A percentile compares a stretch with the other conserved stretches of the same genome.
These are phyloP conservation scores for Bucco capensis DNA, from an alignment of 2,113 vertebrate species.

Conservation along the genomic window DNA sequence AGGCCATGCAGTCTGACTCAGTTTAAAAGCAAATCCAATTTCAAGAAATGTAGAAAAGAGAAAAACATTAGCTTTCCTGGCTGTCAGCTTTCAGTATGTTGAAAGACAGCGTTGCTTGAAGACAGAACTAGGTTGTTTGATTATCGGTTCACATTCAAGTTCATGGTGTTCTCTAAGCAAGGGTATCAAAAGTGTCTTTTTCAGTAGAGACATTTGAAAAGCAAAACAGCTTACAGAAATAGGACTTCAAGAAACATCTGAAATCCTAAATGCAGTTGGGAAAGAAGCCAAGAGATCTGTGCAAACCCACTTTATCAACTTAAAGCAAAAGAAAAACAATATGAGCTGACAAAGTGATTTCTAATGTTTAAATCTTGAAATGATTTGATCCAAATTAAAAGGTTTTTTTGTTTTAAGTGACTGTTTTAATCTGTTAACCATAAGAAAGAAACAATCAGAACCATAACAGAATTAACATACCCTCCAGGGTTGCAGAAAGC, in stretches of 20 bases:
- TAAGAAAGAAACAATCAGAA: not conserved
- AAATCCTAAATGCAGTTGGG: not conserved
- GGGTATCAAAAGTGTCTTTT: not conserved
- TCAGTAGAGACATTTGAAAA: not conserved
- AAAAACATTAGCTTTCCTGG: not conserved
- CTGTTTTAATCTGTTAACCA: not conserved
- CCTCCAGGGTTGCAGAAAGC: not conserved
- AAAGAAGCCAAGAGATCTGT: not conserved
- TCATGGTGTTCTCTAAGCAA: not conserved
- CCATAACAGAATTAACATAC: not conserved
- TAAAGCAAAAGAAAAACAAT: not conserved
- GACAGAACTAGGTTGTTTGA: not conserved
- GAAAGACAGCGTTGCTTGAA: not conserved
- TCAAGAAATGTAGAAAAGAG: not conserved
- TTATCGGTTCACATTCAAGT: not conserved
- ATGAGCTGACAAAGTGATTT: not conserved
- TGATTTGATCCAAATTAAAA: not conserved
- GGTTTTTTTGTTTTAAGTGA: not conserved
- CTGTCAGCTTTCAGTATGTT: not conserved
- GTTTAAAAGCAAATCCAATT: not conserved
- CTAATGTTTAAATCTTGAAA: not conserved
- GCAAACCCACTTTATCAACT: not conserved
- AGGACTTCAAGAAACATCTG: not conserved
- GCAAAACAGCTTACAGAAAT: not conserved
- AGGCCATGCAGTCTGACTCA: not conserved